Evolutionary conservation across 1,140 invertebrate species (phyloP), one percentile per base, ranked within the genome.

Genomic region (Episyrphus balteatus): DNA sequence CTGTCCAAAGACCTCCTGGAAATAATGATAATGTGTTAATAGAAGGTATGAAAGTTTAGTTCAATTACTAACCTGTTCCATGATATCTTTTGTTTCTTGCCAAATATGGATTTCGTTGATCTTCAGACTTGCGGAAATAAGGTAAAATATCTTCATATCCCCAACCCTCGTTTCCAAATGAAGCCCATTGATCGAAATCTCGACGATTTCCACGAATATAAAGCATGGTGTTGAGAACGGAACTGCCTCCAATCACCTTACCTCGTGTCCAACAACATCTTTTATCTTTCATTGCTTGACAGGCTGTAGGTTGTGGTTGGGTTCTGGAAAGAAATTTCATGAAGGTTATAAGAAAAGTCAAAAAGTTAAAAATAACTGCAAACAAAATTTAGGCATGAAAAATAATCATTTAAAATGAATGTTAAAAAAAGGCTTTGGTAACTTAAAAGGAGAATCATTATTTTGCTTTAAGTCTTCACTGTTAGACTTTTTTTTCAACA

Each of bases 161-260:
- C 93, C 93, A 98, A 1, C 88, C 88, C 0, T 75, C 71, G 58
- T 94, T 94, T 0, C 93, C 92, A 36, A 89, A 78, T 0, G 74
- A 73, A 33, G 84, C 85, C 93, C 93, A 98, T 43, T 86, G 76
- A 64, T 97, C 88, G 58, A 81, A 98, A 63, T 97, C 92, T 3
- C 81, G 72, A 48, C 81, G 78, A 71, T 96, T 93, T 1, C 93
- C 93, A 47, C 93, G 73, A 7, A 96, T 82, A 63, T 96, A 96
- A 0, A 94, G 76, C 92, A 97, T 89, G 0, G 86, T 88, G 53
- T 90, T 91, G 0, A 90, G 66, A 1, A 89, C 86, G 13, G 81
- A 84, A 1, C 87, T 92, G 1, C 93, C 94, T 1, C 92, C 92
- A 11, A 90, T 62, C 3, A 87, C 79, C 69, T 90, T 88, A 37